phyloP scores from a whole-genome alignment of 1,140 invertebrate species.

The Macrostomum lignano region DNA sequence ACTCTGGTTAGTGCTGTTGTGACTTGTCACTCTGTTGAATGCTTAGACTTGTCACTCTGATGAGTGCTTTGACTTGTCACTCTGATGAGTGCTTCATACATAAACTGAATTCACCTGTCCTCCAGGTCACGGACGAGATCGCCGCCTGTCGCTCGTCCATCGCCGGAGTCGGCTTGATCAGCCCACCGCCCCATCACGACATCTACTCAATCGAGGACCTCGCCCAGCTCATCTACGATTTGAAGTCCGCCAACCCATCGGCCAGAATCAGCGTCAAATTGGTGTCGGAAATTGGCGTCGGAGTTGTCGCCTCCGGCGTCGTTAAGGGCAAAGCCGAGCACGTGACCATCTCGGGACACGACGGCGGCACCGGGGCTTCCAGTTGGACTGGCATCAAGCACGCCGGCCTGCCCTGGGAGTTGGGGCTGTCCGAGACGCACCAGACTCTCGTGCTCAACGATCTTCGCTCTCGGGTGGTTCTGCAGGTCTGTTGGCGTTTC shows the following conservation, averaged over 20 bases:
- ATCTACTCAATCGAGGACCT: constrained; percentile 98
- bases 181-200: constrained; percentile 90
- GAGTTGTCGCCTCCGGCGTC: constrained; percentile 81
- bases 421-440: constrained; percentile 85
- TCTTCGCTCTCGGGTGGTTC: constrained; percentile 59
- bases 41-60: too few species aligned
- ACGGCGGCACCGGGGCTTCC: constrained; percentile 84
- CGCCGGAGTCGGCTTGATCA: constrained; percentile 82
- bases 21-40: too few species aligned
- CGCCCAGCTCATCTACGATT: constrained; percentile 77
- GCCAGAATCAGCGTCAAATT: constrained; percentile 87
- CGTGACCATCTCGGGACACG: constrained; percentile 87
- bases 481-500: too few species aligned
- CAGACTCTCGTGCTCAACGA: constrained; percentile 76
- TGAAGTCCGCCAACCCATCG: constrained; percentile 80
- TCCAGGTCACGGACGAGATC: constrained; percentile 78
- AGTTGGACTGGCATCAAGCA: constrained; percentile 78
- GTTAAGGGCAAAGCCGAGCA: constrained; percentile 95
- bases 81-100: too few species aligned
- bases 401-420: constrained; percentile 81
- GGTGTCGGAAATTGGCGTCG: constrained; percentile 89
- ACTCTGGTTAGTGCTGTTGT: too few species aligned
- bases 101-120: too few species aligned
- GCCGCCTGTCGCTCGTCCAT: constrained; percentile 76
- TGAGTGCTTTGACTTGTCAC: too few species aligned